Evolutionary conservation across 2,113 vertebrate species (phyloP).

Genomic region (Eurystomus gularis): DNA sequence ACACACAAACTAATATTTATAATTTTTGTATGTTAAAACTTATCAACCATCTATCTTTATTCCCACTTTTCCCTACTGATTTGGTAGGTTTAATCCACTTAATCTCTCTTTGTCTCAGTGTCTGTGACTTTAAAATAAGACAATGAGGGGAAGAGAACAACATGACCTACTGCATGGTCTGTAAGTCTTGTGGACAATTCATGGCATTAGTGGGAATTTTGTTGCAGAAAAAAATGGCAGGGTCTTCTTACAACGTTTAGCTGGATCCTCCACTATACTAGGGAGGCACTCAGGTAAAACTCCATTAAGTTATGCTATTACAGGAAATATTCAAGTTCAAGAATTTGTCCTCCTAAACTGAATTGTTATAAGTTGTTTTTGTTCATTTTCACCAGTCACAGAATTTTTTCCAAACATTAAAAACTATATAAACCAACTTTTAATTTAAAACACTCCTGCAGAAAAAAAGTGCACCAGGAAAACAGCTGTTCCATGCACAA

Average conservation of each 20-base stretch:
- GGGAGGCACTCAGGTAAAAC: neutral
- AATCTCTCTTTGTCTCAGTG: neutral
- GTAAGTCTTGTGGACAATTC: neutral
- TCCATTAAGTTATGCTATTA: neutral
- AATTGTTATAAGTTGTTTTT: neutral
- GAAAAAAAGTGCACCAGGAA: slow-evolving; percentile 49
- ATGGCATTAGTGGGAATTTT: neutral
- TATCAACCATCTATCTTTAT: neutral
- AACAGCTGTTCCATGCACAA: slow-evolving; percentile 66
- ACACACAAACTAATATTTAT: neutral
- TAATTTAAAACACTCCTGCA: slow-evolving; percentile 75
- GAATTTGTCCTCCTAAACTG: neutral
- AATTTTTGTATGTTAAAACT: neutral
- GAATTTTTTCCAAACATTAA: slow-evolving; percentile 41
- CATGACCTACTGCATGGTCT: neutral
- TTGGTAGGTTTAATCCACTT: neutral
- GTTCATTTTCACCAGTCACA: slow-evolving; percentile 21
- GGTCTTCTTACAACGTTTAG: neutral
- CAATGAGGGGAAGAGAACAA: neutral
- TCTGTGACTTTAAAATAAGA: neutral
- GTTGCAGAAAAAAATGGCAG: neutral
- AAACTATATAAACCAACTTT: slow-evolving; percentile 59
- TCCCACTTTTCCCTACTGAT: neutral
- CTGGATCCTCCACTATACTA: neutral
- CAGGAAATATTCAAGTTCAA: neutral